phyloP scores from a whole-genome alignment of 2,113 vertebrate species.

The Oncorhynchus mykiss region DNA sequence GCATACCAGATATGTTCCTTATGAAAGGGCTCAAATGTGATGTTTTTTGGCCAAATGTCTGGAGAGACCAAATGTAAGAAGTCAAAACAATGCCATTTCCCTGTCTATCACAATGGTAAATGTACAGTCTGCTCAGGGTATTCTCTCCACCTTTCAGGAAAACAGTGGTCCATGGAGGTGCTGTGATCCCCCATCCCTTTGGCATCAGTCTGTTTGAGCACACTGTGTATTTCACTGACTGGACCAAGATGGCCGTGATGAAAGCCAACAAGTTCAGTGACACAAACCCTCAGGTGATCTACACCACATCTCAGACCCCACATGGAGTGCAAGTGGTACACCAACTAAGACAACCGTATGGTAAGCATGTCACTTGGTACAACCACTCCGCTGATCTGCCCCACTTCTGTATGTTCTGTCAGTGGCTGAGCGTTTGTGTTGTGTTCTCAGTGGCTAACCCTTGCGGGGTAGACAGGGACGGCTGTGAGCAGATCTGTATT shows the following conservation, averaged over 20 bases:
- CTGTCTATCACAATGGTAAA: too few relatives aligned
- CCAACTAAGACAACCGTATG: conserved; percentile 84
- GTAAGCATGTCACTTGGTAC: conserved; percentile 65
- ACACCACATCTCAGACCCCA: conserved; percentile 82
- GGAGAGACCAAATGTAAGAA: background rate
- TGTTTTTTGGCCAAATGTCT: background rate
- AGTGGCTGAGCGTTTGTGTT: conserved; percentile 1
- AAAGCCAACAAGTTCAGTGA: conserved; percentile 93
- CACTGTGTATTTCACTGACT: conserved; percentile 91
- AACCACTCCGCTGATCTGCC: background rate
- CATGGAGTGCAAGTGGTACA: conserved; percentile 92
- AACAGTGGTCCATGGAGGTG: conserved; percentile 88
- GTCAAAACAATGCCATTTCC: background rate
- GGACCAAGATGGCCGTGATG: conserved; percentile 95
- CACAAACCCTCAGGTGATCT: conserved; percentile 79
- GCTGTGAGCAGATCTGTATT: conserved; percentile 93
- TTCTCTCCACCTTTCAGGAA: conserved; percentile 71
- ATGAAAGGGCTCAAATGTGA: background rate
- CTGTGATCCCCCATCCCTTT: conserved; percentile 88
- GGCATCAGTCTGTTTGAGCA: conserved; percentile 92
- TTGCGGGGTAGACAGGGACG: conserved; percentile 82
- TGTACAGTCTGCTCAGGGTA: too few relatives aligned
- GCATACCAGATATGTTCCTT: conserved; percentile 1
- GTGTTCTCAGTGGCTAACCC: conserved; percentile 82
- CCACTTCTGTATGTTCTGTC: background rate